Evolutionary conservation across 1,140 invertebrate genomes (phyloP).

Genomic region (Drosophila trapezifrons): DNA sequence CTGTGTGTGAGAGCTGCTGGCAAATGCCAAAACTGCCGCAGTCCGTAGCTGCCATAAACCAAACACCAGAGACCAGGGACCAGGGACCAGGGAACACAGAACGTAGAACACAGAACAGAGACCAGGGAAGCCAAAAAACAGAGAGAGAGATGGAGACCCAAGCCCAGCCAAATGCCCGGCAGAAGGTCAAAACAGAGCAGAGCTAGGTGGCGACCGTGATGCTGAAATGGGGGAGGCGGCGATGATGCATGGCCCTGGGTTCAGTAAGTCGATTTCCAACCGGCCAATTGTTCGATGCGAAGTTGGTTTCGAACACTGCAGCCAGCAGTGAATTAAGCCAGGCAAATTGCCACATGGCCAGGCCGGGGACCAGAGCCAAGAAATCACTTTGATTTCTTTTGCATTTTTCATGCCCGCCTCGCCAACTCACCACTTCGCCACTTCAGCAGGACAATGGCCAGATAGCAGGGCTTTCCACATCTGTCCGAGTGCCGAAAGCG

Average conservation of each 20-base stretch:
- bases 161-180: constrained; percentile 27
- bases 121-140: background rate
- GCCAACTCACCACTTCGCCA: constrained; percentile 14
- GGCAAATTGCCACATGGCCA: constrained; percentile 13
- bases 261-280: constrained; percentile 56
- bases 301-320: constrained; percentile 5
- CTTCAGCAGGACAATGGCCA: background rate
- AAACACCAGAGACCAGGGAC: constrained; percentile 24
- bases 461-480: background rate
- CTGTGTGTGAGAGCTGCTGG: constrained; percentile 23
- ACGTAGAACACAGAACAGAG: constrained; percentile 1
- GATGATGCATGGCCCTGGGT: constrained; percentile 52
- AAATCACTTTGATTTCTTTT: constrained; percentile 18
- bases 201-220: constrained; percentile 13
- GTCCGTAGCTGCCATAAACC: constrained; percentile 57
- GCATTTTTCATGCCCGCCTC: constrained; percentile 13
- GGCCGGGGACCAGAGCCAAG: constrained; percentile 12
- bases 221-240: constrained; percentile 14
- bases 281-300: constrained; percentile 26
- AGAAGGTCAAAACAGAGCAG: constrained; percentile 8
- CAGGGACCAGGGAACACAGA: background rate
- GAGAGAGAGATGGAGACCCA: constrained; percentile 25
- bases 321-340: constrained; percentile 32
- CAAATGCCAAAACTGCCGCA: constrained; percentile 59
- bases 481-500: background rate